phyloP scores from a whole-genome alignment of 2,797 vertebrate genomes.

The Pangasius mekongensis region DNA sequence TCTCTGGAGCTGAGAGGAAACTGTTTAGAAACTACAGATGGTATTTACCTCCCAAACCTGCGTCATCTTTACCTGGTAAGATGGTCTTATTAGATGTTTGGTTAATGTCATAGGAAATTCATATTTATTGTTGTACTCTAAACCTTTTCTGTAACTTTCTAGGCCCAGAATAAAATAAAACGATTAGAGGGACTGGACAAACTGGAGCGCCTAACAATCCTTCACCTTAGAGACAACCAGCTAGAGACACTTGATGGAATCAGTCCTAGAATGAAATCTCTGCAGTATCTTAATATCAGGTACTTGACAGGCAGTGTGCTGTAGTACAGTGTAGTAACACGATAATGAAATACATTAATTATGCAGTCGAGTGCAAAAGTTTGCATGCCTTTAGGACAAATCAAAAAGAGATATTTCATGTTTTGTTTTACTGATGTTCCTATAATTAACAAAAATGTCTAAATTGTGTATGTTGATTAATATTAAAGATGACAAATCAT shows the following conservation, averaged over 20 bases:
- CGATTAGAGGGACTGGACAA: constrained; percentile 81
- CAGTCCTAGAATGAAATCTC: constrained; percentile 79
- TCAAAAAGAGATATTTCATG: not conserved
- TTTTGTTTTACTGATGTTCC: not conserved
- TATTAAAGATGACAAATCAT: not conserved
- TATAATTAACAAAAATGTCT: not conserved
- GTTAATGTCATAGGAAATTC: not conserved
- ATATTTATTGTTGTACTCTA: constrained; percentile 10
- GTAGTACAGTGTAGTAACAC: not conserved
- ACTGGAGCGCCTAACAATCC: constrained; percentile 77
- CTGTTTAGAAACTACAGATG: constrained; percentile 80
- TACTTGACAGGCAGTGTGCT: constrained; percentile 48
- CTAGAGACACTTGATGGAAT: constrained; percentile 84
- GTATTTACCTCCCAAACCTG: constrained; percentile 84
- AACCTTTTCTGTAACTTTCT: not conserved
- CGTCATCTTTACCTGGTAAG: constrained; percentile 85
- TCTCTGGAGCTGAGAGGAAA: constrained; percentile 89
- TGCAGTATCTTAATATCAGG: constrained; percentile 91
- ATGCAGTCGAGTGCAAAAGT: not conserved
- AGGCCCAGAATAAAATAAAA: constrained; percentile 87
- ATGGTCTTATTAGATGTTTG: constrained; percentile 5
- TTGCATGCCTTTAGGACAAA: not conserved
- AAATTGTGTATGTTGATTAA: not conserved
- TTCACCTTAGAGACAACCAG: constrained; percentile 91
- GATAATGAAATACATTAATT: not conserved